Evolutionary conservation across 2,113 vertebrate species (phyloP).

Genomic region (Spermophilus dauricus): DNA sequence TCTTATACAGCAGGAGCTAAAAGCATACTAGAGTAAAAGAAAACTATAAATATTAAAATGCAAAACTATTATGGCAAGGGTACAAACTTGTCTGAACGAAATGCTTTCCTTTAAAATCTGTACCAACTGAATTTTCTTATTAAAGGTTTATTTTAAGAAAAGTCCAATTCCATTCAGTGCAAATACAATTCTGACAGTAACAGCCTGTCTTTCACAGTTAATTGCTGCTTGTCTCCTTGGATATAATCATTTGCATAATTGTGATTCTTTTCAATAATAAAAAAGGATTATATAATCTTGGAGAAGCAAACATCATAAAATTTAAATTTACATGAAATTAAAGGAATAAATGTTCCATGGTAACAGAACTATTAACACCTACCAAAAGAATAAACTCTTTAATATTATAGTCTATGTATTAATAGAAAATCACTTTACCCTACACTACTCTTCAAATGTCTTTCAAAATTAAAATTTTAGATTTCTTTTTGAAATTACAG

Average conservation of each 20-base stretch:
- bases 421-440: conserved; percentile 84
- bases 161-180: conserved; percentile 82
- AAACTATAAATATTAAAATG: conserved; percentile 64
- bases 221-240: conserved; percentile 89
- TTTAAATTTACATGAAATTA: conserved; percentile 90
- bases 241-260: conserved; percentile 90
- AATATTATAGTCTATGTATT: conserved; percentile 84
- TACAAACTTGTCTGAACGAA: conserved; percentile 81
- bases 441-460: conserved; percentile 83
- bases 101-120: conserved; percentile 79
- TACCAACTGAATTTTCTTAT: conserved; percentile 85
- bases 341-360: conserved; percentile 87
- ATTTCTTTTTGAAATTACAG: conserved; percentile 80
- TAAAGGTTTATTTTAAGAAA: conserved; percentile 88
- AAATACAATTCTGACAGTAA: conserved; percentile 86
- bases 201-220: conserved; percentile 87
- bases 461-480: conserved; percentile 87
- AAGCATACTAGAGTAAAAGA: conserved; percentile 67
- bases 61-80: conserved; percentile 63
- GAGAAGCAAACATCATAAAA: conserved; percentile 90
- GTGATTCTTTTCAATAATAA: conserved; percentile 88
- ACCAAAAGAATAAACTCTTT: conserved; percentile 86
- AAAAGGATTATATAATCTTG: conserved; percentile 88
- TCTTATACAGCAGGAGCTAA: conserved; percentile 53
- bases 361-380: conserved; percentile 86